Percentiles rank a stretch among this genome's conserved stretches.
Evolutionary conservation across 2,888 invertebrate genomes (phyloP).

Genomic region (Coelogynopora nodosa): DNA sequence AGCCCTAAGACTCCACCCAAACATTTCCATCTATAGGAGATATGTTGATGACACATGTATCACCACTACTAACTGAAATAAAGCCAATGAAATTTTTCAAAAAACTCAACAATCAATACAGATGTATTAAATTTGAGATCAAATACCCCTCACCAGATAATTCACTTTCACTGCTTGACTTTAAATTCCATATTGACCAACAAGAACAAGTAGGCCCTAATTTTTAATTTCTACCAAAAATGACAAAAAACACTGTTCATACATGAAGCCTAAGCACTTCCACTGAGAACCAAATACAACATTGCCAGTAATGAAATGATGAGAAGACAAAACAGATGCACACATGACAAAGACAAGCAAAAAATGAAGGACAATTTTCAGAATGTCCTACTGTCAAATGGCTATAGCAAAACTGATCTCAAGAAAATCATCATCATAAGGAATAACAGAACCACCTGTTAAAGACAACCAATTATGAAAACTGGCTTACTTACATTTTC

Average conservation of each 20-base stretch:
- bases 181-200: neutral
- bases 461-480: neutral
- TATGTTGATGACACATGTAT: no score
- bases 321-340: constrained; percentile 28
- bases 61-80: no score
- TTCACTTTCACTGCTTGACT: neutral
- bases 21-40: no score
- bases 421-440: neutral
- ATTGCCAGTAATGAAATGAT: neutral
- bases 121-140: constrained; percentile 8
- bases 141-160: neutral
- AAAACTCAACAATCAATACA: no score
- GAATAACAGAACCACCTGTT: neutral
- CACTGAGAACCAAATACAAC: neutral
- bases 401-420: neutral
- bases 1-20: no score
- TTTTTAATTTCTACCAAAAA: constrained; percentile 5
- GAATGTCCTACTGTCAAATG: neutral
- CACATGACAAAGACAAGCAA: constrained; percentile 11
- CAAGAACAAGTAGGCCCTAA: neutral
- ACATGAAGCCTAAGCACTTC: neutral
- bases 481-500: neutral
- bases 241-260: neutral
- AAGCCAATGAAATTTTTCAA: no score
- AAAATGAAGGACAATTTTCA: constrained; percentile 6